Conservation (phyloP, 2,113 vertebrate genomes). For the Tylochromis polylepis region DNA sequence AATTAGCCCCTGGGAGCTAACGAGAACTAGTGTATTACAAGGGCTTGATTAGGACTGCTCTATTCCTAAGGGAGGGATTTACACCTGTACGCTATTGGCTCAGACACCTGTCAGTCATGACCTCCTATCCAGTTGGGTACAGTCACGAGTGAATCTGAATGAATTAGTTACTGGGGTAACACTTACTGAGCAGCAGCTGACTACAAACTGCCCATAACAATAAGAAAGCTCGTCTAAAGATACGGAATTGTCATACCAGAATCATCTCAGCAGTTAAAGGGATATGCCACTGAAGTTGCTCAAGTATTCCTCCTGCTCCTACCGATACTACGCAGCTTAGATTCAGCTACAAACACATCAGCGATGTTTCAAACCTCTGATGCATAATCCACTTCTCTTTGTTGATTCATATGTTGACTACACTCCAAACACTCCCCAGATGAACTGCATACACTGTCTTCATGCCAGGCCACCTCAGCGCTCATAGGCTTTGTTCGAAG, state of each 20-base stretch:
- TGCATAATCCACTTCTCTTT: background rate
- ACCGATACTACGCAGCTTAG: background rate
- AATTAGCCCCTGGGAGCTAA: constrained; percentile 97
- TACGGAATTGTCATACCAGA: background rate
- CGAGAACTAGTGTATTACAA: constrained; percentile 99
- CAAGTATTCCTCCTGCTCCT: background rate
- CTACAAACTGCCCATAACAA: background rate
- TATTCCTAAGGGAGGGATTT: constrained; percentile 68
- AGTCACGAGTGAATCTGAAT: background rate
- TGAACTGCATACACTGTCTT: background rate
- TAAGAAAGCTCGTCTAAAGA: background rate
- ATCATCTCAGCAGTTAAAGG: background rate
- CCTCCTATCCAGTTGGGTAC: constrained; percentile 26
- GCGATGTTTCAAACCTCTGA: background rate
- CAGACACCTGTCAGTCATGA: constrained; percentile 54
- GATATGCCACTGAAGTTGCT: background rate
- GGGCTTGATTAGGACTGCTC: constrained; percentile 89
- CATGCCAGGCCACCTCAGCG: background rate
- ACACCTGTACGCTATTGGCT: constrained; percentile 56
- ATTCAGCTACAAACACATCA: background rate
- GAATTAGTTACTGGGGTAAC: background rate
- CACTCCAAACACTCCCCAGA: background rate
- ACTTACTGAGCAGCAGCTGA: background rate
- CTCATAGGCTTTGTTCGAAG: background rate
- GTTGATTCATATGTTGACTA: background rate